Evolutionary conservation across 2,888 invertebrate species (phyloP).

Genomic region (Heliconius aoede): DNA sequence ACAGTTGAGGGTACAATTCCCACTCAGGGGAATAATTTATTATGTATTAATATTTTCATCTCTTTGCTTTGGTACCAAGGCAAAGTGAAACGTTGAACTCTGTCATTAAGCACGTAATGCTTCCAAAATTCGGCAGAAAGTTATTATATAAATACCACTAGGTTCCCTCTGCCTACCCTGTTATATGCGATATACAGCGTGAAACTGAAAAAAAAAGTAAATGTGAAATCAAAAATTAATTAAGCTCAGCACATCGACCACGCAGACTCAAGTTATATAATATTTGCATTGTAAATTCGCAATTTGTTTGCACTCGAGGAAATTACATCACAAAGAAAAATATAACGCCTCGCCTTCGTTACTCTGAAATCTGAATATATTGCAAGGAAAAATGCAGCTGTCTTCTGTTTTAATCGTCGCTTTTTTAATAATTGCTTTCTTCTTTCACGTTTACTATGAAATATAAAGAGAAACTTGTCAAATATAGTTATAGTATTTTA

Average conservation of each 20-base stretch:
- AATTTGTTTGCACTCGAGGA: slow-evolving; percentile 38
- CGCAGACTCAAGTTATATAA: slow-evolving; percentile 22
- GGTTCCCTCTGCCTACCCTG: no score
- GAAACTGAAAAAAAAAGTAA: not conserved
- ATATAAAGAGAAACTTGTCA: slow-evolving; percentile 6
- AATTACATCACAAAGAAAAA: slow-evolving; percentile 43
- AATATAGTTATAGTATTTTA: slow-evolving; percentile 5
- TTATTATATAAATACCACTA: no score
- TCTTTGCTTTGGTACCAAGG: no score
- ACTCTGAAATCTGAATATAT: slow-evolving; percentile 41
- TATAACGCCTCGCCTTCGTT: slow-evolving; percentile 39
- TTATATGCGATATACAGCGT: no score
- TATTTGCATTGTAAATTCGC: slow-evolving; percentile 40
- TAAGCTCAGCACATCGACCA: slow-evolving; percentile 3
- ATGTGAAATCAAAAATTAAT: slow-evolving; percentile 16
- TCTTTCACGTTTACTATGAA: slow-evolving; percentile 17
- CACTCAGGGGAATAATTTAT: no score
- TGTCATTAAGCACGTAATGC: no score
- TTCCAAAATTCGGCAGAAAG: no score
- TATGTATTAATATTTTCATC: no score
- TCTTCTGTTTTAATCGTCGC: slow-evolving; percentile 36
- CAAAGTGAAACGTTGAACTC: no score
- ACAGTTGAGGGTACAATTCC: no score
- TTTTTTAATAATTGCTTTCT: slow-evolving; percentile 29
- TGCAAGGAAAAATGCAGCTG: slow-evolving; percentile 43